phyloP scores from a whole-genome alignment of 2,797 vertebrate species.

The Myotis daubentonii region DNA sequence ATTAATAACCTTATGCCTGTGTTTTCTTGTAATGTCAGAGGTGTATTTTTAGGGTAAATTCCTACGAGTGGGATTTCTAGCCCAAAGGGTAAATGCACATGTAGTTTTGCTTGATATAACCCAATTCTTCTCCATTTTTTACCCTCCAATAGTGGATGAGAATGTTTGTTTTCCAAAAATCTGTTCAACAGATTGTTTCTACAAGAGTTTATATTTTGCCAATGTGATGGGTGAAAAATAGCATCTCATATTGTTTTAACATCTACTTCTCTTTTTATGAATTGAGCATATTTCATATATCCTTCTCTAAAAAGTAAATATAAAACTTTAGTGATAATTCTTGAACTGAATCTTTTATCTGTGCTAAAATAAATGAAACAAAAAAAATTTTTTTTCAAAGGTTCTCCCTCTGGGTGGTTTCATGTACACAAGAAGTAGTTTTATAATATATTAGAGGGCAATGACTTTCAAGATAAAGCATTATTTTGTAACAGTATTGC shows the following conservation, averaged over 20 bases:
- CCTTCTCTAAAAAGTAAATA: background rate
- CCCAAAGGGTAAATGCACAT: background rate
- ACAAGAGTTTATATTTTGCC: background rate
- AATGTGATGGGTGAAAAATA: background rate
- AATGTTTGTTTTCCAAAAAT: background rate
- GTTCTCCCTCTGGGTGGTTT: background rate
- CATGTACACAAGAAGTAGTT: background rate
- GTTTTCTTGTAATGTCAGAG: background rate
- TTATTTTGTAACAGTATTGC: slow-evolving; percentile 19
- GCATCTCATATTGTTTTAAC: background rate
- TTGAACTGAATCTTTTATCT: background rate
- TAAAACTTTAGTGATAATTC: background rate
- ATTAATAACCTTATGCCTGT: background rate
- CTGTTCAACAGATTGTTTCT: background rate
- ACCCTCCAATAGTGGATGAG: background rate
- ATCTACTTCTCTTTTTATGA: background rate
- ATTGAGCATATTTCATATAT: background rate
- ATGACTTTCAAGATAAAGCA: background rate
- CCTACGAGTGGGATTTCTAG: background rate
- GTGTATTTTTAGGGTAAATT: background rate
- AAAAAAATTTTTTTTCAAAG: background rate
- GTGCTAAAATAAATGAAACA: background rate
- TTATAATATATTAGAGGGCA: background rate
- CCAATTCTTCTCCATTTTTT: background rate
- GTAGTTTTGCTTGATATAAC: background rate